phyloP scores from a whole-genome alignment of 2,113 vertebrate genomes.

The Sander lucioperca region DNA sequence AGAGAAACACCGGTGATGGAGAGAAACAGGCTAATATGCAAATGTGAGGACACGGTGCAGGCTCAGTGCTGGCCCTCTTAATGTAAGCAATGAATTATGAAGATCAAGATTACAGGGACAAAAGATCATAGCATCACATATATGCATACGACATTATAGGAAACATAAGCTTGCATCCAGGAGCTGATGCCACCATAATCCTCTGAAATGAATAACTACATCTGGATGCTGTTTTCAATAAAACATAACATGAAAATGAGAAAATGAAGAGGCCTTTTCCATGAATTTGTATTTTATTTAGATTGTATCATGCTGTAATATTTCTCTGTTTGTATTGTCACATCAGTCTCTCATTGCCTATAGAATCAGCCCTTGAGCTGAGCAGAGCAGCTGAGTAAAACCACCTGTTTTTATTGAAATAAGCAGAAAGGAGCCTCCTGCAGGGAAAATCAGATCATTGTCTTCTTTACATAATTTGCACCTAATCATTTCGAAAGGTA shows the following conservation, averaged over 20 bases:
- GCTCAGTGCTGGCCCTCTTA: background rate
- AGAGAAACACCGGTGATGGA: background rate
- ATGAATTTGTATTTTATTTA: background rate
- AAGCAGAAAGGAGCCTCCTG: background rate
- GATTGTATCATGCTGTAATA: background rate
- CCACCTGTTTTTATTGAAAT: background rate
- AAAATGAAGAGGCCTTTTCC: background rate
- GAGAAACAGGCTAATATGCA: background rate
- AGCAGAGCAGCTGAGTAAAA: conserved; percentile 6
- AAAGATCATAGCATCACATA: background rate
- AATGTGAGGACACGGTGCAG: conserved; percentile 19
- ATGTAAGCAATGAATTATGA: background rate
- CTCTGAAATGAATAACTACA: background rate
- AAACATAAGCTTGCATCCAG: background rate
- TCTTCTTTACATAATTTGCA: background rate
- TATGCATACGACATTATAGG: background rate
- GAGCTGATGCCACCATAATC: background rate
- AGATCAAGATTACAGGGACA: background rate
- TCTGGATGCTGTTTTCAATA: background rate
- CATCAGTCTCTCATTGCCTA: background rate
- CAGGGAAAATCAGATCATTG: background rate
- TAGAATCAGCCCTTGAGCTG: background rate
- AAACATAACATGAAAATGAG: background rate
- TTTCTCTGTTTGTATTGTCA: background rate
- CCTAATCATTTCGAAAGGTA: background rate